Conservation (phyloP, 2,888 invertebrate genomes). For the Allolobophora icterica region DNA sequence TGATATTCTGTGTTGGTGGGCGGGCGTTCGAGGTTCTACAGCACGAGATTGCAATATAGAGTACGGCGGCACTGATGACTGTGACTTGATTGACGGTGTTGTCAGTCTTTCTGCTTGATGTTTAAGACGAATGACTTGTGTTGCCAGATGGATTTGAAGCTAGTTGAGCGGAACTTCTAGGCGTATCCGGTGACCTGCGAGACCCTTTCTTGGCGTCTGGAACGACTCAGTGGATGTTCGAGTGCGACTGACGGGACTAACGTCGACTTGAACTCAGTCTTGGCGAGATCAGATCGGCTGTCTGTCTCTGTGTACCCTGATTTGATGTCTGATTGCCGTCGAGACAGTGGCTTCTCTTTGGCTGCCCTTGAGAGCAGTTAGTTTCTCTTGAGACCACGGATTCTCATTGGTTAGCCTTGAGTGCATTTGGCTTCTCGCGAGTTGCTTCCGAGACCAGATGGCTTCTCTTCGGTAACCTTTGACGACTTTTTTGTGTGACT, state of each 20-base stretch:
- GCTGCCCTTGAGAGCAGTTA: not conserved
- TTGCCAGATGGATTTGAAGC: not conserved
- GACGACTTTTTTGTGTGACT: not conserved
- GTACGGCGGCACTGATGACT: not conserved
- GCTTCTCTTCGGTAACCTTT: not conserved
- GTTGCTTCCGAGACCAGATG: not conserved
- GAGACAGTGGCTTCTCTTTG: not conserved
- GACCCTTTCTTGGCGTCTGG: constrained; percentile 8
- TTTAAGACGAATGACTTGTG: not conserved
- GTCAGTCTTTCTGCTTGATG: not conserved
- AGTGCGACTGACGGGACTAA: not conserved
- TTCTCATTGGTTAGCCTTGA: constrained; percentile 17
- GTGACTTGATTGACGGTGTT: not conserved
- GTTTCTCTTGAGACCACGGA: not conserved
- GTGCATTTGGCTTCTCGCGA: not conserved
- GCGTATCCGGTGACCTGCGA: not conserved
- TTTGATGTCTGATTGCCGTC: not conserved
- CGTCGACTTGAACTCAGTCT: not conserved
- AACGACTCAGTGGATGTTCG: not conserved
- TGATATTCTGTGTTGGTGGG: not conserved
- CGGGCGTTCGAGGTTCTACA: not conserved
- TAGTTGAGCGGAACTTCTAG: not conserved
- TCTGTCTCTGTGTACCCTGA: not conserved
- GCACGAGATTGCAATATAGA: not conserved
- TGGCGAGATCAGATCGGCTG: not conserved